A percentile compares a stretch with the other conserved stretches of the same genome.
Conservation (phyloP, 2,797 vertebrate species). For the Sebastes matsubarae region DNA sequence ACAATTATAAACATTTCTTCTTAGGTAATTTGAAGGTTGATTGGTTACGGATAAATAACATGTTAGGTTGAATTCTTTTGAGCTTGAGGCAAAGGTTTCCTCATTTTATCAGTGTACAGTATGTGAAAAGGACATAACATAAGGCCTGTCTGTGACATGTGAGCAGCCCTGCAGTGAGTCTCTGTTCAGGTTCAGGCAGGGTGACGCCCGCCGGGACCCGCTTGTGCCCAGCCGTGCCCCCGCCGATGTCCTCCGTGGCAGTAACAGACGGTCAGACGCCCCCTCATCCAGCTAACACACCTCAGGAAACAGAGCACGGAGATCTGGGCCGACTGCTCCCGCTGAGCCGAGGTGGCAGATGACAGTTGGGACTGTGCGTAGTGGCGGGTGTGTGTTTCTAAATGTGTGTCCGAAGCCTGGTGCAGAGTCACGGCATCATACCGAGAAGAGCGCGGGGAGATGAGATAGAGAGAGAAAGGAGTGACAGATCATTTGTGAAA, state of each 20-base stretch:
- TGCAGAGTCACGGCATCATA: background rate
- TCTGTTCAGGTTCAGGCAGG: conserved; percentile 20
- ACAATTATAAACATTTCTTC: background rate
- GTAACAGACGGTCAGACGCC: conserved; percentile 52
- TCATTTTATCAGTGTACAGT: background rate
- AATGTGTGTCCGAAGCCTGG: conserved; percentile 4
- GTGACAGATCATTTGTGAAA: conserved; percentile 59
- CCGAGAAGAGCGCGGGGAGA: conserved; percentile 8
- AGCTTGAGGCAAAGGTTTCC: background rate
- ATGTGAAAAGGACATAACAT: background rate
- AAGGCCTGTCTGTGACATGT: background rate
- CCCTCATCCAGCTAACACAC: conserved; percentile 29
- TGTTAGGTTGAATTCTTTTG: background rate
- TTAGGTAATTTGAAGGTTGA: background rate
- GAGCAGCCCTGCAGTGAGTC: conserved; percentile 7
- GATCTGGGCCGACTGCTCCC: conserved; percentile 44
- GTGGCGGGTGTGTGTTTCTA: conserved; percentile 1
- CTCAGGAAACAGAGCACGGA: conserved; percentile 32
- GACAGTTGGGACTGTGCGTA: conserved; percentile 30
- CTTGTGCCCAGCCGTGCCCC: background rate
- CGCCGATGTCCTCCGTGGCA: conserved; percentile 7
- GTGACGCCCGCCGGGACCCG: conserved; percentile 25
- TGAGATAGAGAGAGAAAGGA: background rate
- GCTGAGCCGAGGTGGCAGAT: conserved; percentile 39
- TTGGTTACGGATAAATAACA: background rate